Percentiles rank a stretch among this genome's conserved stretches.
Evolutionary conservation across 2,113 vertebrate genomes (phyloP).

Genomic region (Menidia beryllina): DNA sequence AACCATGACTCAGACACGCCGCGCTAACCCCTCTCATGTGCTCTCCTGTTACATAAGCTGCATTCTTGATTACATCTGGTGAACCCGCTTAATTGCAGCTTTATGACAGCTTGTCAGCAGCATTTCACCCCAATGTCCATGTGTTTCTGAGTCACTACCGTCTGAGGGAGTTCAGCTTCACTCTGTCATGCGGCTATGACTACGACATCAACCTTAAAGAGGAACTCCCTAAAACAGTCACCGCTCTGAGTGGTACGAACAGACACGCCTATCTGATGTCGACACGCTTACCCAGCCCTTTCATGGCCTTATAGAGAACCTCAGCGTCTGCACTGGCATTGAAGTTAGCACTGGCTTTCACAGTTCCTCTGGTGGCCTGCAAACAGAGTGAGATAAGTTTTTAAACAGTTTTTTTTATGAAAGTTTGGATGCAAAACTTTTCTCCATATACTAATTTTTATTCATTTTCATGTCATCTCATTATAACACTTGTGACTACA

Average conservation of each 20-base stretch:
- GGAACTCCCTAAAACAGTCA: constrained; percentile 12
- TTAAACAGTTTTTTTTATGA: too few relatives aligned
- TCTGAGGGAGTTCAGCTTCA: constrained; percentile 32
- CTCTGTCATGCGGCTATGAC: constrained; percentile 2
- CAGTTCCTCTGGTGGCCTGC: constrained; percentile 86
- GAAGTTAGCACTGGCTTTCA: constrained; percentile 85
- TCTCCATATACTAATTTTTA: too few relatives aligned
- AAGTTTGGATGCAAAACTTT: too few relatives aligned
- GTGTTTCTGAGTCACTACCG: constrained; percentile 44
- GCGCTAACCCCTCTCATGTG: neutral
- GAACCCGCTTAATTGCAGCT: constrained; percentile 39
- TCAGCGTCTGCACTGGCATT: constrained; percentile 90
- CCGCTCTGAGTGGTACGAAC: constrained; percentile 21
- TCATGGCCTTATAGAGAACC: constrained; percentile 92
- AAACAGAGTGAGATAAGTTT: neutral
- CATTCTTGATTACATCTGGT: constrained; percentile 11
- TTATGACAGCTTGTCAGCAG: constrained; percentile 20
- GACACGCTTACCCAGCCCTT: constrained; percentile 89
- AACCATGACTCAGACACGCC: constrained; percentile 33
- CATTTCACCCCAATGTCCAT: constrained; percentile 25
- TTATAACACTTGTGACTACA: neutral
- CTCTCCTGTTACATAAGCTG: neutral
- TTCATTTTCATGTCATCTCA: neutral
- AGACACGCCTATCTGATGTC: constrained; percentile 25
- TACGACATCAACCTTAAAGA: constrained; percentile 5